Conservation (phyloP, 2,888 invertebrate species). For the Hirtodrosophila duncani region DNA sequence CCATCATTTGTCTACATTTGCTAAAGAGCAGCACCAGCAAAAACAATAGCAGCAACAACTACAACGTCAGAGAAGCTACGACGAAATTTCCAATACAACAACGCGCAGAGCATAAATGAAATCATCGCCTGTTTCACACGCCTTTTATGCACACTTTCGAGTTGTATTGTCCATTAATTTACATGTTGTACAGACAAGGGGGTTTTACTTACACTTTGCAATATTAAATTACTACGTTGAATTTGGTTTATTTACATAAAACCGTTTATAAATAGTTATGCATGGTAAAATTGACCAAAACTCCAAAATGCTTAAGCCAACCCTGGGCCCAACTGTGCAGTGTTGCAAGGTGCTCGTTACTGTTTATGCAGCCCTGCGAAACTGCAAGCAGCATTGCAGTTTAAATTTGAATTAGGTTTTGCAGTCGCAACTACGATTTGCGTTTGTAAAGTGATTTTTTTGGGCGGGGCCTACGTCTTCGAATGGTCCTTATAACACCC, state of each 20-base stretch:
- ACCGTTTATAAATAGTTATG: slow-evolving; percentile 57
- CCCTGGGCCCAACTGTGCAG: slow-evolving; percentile 49
- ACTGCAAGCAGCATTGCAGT: no score
- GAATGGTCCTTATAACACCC: no score
- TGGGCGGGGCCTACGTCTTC: no score
- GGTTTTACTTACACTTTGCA: slow-evolving; percentile 56
- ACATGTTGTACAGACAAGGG: not conserved
- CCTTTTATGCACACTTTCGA: slow-evolving; percentile 2
- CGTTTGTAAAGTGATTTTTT: no score
- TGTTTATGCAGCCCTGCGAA: slow-evolving; percentile 14
- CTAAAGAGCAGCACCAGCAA: slow-evolving; percentile 29
- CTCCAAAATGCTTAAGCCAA: slow-evolving; percentile 61
- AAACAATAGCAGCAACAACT: slow-evolving; percentile 41
- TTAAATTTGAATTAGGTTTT: slow-evolving; percentile 8
- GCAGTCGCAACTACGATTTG: no score
- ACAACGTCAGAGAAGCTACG: slow-evolving; percentile 50
- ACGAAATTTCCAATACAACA: slow-evolving; percentile 70
- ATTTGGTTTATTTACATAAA: slow-evolving; percentile 65
- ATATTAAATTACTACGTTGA: slow-evolving; percentile 49
- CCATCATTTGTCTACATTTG: slow-evolving; percentile 41
- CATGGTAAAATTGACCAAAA: slow-evolving; percentile 62
- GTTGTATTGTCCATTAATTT: slow-evolving; percentile 1
- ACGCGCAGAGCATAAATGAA: slow-evolving; percentile 73
- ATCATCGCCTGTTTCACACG: slow-evolving; percentile 68
- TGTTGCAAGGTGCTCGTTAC: slow-evolving; percentile 26